Evolutionary conservation across 2,888 invertebrate species (phyloP).

Genomic region (Atethmia centrago): DNA sequence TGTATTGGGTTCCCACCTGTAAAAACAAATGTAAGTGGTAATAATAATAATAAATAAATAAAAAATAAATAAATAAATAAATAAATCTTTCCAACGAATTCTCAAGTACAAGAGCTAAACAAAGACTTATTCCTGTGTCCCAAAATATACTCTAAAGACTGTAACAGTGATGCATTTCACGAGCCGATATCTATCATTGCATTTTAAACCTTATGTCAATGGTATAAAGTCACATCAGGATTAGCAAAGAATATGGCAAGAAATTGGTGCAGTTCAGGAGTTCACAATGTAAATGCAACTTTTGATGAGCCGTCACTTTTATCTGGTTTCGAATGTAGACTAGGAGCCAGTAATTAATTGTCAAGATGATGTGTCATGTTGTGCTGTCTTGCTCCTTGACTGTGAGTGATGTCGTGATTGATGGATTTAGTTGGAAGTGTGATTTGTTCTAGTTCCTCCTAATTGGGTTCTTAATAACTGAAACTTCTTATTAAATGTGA

Average conservation of each 20-base stretch:
- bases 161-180: not conserved
- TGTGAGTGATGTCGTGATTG: constrained; percentile 53
- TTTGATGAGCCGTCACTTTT: constrained; percentile 58
- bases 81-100: constrained; percentile 39
- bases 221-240: not conserved
- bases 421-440: constrained; percentile 17
- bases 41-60: too few species aligned
- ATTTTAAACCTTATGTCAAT: not conserved
- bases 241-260: constrained; percentile 1
- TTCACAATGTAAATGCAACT: constrained; percentile 31
- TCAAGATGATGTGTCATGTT: constrained; percentile 52
- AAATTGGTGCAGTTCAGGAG: constrained; percentile 49
- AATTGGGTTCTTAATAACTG: not conserved
- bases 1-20: too few species aligned
- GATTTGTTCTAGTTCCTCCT: constrained; percentile 18
- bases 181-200: not conserved
- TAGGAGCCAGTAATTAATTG: constrained; percentile 56
- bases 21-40: too few species aligned
- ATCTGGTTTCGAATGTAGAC: constrained; percentile 44
- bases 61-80: too few species aligned
- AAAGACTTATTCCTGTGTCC: constrained; percentile 35
- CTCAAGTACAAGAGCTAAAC: constrained; percentile 30
- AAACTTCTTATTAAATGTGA: not conserved
- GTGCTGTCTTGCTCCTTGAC: constrained; percentile 36
- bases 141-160: constrained; percentile 28